Conservation (phyloP, 2,888 invertebrate species). For the Pachycephus smyrnensis region DNA sequence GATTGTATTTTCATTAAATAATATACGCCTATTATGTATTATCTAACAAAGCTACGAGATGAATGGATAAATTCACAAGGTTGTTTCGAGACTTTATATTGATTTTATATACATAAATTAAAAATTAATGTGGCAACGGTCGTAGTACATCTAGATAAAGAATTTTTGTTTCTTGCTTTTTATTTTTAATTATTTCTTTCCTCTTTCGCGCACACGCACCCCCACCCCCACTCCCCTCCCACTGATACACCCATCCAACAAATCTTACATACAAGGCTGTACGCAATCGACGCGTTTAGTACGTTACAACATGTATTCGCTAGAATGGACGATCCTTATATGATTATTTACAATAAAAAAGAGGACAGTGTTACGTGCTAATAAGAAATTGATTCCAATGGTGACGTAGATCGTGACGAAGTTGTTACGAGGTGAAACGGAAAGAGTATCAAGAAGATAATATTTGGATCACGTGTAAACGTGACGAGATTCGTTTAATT, state of each 20-base stretch:
- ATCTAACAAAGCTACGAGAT: background rate
- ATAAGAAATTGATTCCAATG: background rate
- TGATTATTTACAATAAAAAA: background rate
- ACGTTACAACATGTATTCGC: background rate
- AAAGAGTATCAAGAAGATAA: no score
- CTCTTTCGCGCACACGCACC: no score
- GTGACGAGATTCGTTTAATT: background rate
- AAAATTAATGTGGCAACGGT: constrained; percentile 25
- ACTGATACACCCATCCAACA: background rate
- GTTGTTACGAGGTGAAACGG: no score
- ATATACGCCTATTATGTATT: background rate
- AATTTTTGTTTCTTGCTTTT: background rate
- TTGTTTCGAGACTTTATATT: background rate
- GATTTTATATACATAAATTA: constrained; percentile 21
- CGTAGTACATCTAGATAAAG: background rate
- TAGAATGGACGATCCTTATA: background rate
- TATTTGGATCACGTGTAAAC: background rate
- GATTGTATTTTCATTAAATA: background rate
- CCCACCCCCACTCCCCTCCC: no score
- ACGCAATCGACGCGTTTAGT: background rate
- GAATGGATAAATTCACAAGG: background rate
- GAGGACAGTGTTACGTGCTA: background rate
- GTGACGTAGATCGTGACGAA: background rate
- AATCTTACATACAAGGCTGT: background rate
- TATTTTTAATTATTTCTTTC: background rate